Conservation (phyloP, 2,113 vertebrate species). For the Myiozetetes cayanensis region DNA sequence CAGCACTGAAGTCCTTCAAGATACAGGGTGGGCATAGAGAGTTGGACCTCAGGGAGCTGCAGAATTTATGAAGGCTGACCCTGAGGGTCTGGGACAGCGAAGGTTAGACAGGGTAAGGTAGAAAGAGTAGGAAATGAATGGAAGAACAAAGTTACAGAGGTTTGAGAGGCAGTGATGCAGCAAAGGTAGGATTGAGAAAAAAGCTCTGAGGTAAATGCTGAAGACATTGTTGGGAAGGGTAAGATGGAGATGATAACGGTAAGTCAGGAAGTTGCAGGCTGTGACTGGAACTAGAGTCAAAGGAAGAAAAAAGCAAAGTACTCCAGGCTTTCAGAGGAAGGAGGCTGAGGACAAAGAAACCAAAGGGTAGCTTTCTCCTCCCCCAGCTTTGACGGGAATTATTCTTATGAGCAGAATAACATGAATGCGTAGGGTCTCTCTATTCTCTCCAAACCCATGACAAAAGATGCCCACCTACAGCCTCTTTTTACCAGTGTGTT, state of each 20-base stretch:
- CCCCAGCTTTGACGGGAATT: neutral
- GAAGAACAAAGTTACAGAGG: neutral
- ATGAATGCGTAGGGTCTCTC: neutral
- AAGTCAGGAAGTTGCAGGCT: neutral
- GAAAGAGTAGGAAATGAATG: neutral
- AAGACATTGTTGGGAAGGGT: neutral
- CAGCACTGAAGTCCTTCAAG: neutral
- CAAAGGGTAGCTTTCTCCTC: neutral
- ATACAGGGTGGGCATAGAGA: neutral
- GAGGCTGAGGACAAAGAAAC: neutral
- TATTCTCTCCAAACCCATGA: neutral
- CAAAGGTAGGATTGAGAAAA: neutral
- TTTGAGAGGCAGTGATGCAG: neutral
- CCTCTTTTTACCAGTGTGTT: neutral
- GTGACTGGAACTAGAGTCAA: neutral
- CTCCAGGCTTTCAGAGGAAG: neutral
- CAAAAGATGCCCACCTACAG: neutral
- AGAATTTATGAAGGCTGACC: neutral
- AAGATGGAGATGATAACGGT: rapidly evolving
- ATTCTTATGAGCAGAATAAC: neutral
- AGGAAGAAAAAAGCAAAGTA: neutral
- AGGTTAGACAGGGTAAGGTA: neutral
- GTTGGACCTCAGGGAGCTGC: neutral
- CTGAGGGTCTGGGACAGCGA: neutral
- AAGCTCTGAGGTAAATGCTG: neutral